Conservation (phyloP, 2,113 vertebrate species). For the Scartelaos histophorus region DNA sequence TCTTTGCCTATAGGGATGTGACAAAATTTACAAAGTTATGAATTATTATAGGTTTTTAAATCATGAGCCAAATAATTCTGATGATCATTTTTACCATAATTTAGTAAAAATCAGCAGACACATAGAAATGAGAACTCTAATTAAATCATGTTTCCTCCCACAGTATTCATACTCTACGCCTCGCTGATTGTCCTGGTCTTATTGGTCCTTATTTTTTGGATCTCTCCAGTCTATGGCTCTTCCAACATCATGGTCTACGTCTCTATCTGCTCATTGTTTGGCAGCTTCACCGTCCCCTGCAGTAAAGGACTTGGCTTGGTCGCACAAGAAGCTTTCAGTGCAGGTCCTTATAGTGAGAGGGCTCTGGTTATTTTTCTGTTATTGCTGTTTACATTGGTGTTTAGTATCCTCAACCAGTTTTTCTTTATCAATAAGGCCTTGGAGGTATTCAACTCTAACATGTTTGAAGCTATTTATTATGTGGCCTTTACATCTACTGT, state of each 20-base stretch:
- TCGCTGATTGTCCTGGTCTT: slow-evolving; percentile 86
- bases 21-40: too few relatives aligned
- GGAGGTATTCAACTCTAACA: slow-evolving; percentile 88
- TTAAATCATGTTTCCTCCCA: slow-evolving; percentile 43
- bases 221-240: slow-evolving; percentile 85
- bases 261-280: slow-evolving; percentile 92
- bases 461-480: slow-evolving; percentile 94
- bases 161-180: slow-evolving; percentile 89
- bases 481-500: slow-evolving; percentile 91
- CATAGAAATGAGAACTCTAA: too few relatives aligned
- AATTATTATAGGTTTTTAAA: too few relatives aligned
- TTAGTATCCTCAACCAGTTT: slow-evolving; percentile 93
- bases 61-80: too few relatives aligned
- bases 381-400: slow-evolving; percentile 83
- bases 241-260: slow-evolving; percentile 96
- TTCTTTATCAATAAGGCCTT: slow-evolving; percentile 94
- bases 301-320: slow-evolving; percentile 94
- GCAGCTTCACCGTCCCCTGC: slow-evolving; percentile 94
- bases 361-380: slow-evolving; percentile 84
- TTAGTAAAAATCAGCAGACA: not conserved
- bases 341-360: slow-evolving; percentile 75
- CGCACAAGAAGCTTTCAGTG: slow-evolving; percentile 83
- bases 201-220: slow-evolving; percentile 87
- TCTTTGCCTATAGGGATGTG: too few relatives aligned
- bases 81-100: too few relatives aligned